phyloP scores from a whole-genome alignment of 1,140 invertebrate species.

The Coenobita brevimanus region DNA sequence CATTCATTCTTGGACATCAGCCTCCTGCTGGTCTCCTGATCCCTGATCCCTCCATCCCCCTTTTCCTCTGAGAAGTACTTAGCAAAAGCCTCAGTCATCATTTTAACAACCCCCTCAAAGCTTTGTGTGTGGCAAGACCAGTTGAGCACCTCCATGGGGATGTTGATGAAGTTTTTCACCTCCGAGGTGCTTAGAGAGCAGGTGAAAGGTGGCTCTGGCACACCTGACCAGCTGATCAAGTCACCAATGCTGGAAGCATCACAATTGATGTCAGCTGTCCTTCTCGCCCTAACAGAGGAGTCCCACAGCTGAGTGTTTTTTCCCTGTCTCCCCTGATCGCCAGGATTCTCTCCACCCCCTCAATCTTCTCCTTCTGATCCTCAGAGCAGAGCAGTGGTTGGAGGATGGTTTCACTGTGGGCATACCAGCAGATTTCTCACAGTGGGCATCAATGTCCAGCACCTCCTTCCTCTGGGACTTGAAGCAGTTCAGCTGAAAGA shows the following conservation, averaged over 20 bases:
- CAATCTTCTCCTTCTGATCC: conserved; percentile 35
- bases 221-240: neutral
- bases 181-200: neutral
- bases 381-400: conserved; percentile 44
- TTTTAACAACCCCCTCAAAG: conserved; percentile 35
- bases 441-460: conserved; percentile 14
- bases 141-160: conserved; percentile 27
- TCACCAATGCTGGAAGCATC: neutral
- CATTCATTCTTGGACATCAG: no score
- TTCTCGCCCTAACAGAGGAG: neutral
- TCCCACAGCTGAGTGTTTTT: neutral
- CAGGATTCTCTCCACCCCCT: conserved; percentile 30
- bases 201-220: neutral
- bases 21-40: no score
- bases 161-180: conserved; percentile 31
- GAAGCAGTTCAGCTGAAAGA: conserved; percentile 40
- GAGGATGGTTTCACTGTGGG: conserved; percentile 33
- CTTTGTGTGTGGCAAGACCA: conserved; percentile 36
- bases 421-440: conserved; percentile 51
- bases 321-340: neutral
- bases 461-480: conserved; percentile 43
- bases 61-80: no score
- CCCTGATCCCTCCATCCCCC: no score
- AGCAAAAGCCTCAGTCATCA: neutral
- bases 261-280: conserved; percentile 4